These are phyloP conservation scores for Centropyge bicolor DNA, from an alignment of 2,797 vertebrate species.

Conservation along the genomic window DNA sequence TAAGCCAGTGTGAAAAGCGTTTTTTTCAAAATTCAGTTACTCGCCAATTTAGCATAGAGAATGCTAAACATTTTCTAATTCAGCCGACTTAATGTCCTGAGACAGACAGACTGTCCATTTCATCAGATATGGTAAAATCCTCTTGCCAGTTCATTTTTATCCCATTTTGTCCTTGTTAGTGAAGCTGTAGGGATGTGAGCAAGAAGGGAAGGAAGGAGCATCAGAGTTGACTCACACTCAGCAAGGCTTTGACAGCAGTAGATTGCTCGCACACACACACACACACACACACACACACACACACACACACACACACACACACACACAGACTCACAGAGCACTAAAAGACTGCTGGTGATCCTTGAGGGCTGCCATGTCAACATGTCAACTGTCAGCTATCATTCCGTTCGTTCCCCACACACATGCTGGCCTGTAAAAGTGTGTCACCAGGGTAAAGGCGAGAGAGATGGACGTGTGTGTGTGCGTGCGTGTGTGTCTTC, in stretches of 20 bases:
- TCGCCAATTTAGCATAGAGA: neutral
- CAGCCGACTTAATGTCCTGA: neutral
- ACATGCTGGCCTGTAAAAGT: constrained; percentile 50
- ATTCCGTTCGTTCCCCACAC: constrained; percentile 9
- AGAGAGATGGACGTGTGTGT: constrained; percentile 33
- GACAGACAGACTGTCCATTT: neutral
- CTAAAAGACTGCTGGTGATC: constrained; percentile 48
- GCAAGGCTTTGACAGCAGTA: constrained; percentile 49
- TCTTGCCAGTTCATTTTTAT: neutral
- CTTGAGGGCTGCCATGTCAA: constrained; percentile 65
- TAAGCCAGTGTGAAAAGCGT: neutral
- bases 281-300: constrained; percentile 3
- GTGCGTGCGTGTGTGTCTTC: neutral
- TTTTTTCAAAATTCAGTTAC: neutral
- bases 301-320: constrained; percentile 8
- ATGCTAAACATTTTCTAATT: neutral
- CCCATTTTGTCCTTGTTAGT: neutral
- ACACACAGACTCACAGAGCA: too few species aligned
- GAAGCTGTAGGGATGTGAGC: constrained; percentile 8
- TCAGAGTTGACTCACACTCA: constrained; percentile 42
- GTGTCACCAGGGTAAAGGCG: constrained; percentile 67
- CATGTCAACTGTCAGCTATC: constrained; percentile 62
- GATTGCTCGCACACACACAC: neutral
- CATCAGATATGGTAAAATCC: neutral
- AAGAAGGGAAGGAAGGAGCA: neutral